phyloP scores from a whole-genome alignment of 1,140 invertebrate genomes.

The Microplitis mediator region DNA sequence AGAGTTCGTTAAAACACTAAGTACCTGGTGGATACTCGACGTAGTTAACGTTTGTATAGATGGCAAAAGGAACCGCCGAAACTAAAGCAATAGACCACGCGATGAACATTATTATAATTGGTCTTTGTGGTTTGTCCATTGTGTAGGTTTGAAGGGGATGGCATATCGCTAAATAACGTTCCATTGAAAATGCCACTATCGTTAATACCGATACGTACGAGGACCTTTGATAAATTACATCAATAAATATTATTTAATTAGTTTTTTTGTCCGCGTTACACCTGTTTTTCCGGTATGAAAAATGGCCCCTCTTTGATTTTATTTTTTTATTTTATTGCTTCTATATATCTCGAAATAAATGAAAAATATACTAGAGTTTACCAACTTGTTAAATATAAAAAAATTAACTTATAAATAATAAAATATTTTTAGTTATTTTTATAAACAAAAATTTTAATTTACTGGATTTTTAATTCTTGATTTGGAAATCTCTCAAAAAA shows the following conservation, averaged over 20 bases:
- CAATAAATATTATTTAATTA: background rate
- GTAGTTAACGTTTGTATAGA: conserved; percentile 73
- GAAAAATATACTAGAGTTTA: no score
- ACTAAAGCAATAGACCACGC: conserved; percentile 81
- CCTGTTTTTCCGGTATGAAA: no score
- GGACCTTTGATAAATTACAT: conserved; percentile 64
- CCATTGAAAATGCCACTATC: conserved; percentile 86
- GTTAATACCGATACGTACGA: conserved; percentile 90
- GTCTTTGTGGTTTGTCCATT: conserved; percentile 79
- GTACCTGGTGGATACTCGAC: conserved; percentile 73
- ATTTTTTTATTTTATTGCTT: no score
- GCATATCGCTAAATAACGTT: conserved; percentile 91
- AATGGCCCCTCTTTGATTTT: no score
- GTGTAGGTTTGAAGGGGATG: conserved; percentile 82
- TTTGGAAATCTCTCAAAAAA: no score
- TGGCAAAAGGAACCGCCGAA: conserved; percentile 79
- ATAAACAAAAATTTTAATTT: no score
- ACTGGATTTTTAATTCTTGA: no score
- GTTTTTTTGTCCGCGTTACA: no score
- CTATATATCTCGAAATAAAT: no score
- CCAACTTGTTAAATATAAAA: no score
- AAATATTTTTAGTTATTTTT: no score
- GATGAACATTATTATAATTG: conserved; percentile 77
- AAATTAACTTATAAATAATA: no score
- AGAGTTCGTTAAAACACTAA: conserved; percentile 25